These are phyloP conservation scores for Coptodon rendalli DNA, from an alignment of 2,113 vertebrate genomes.

Conservation along the genomic window DNA sequence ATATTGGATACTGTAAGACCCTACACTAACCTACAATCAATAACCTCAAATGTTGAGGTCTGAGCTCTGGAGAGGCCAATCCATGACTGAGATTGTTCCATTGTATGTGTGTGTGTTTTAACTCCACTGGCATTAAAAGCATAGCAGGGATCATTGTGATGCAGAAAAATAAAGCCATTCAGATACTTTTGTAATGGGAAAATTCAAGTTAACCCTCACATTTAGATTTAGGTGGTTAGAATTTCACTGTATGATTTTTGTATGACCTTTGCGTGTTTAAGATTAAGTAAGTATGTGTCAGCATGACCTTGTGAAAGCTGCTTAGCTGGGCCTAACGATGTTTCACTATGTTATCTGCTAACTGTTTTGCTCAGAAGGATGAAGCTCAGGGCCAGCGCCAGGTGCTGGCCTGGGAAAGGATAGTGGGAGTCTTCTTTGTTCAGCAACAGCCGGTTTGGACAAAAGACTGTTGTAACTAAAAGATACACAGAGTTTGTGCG, in stretches of 20 bases:
- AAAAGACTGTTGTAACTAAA: not conserved
- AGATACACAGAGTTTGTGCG: not conserved
- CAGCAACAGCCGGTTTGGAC: not conserved
- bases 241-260: not conserved
- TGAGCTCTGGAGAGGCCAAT: not conserved
- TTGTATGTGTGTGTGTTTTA: not conserved
- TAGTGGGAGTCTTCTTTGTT: not conserved
- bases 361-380: not conserved
- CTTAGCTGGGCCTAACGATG: not conserved
- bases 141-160: not conserved
- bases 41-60: not conserved
- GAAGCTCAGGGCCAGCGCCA: not conserved
- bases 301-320: not conserved
- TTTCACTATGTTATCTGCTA: not conserved
- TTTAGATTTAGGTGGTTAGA: not conserved
- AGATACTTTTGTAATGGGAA: not conserved
- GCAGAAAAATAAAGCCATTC: not conserved
- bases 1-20: not conserved
- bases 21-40: not conserved
- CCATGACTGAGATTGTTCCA: not conserved
- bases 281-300: not conserved
- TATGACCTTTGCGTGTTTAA: not conserved
- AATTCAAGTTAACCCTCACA: not conserved
- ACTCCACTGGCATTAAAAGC: not conserved
- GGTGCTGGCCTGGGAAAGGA: not conserved